Evolutionary conservation across 2,888 invertebrate species (phyloP), one percentile per base, ranked within the genome.

Genomic region (Eumacrocentrus americanus): DNA sequence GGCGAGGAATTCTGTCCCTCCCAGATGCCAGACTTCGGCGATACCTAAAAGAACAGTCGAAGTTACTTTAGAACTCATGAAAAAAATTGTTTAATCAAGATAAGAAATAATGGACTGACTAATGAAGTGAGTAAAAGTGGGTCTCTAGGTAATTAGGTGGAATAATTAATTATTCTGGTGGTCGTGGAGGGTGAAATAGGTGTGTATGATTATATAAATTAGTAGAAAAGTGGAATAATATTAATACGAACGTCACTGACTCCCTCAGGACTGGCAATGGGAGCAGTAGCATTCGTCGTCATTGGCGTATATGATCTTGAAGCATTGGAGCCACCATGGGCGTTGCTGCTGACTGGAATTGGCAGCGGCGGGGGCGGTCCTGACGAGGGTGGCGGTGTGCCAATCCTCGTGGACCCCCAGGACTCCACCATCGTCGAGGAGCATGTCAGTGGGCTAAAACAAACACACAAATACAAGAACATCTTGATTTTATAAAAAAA

Each of bases 341-440:
- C 60, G 72, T 69, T 75, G 70, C 61, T 67, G 65, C 72, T 70
- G 53, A 57, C 56, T 61, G 72, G 66, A 51, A 72, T 70, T 61
- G 71, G 69, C 60, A 72, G 73, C 60, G 72, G 71, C 40, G 73
- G 63, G 50, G 73, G 73, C 46, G 74, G 76, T 12, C 72, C 58
- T 54, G 72, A 64, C 55, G 74, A 70, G 44, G 72, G 69, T 48
- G 73, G 74, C 51, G 76, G 76, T 46, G 75, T 76, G 47, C 74
- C 78, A 56, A 74, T 74, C 63, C 74, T 74, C 47, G 61, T 65
- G 37, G 73, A 71, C 52, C 77, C 77, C 79, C 79, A 79, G 54
- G 84, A 82, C 67, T 83, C 84, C 82, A 84, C 82, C 66, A 84
- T 84, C 56, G 83, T 83, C 29, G 83, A 83, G 67, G 82, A 82